These are phyloP conservation scores for Lophotis ruficrista DNA, from an alignment of 2,113 vertebrate species.

Conservation along the genomic window DNA sequence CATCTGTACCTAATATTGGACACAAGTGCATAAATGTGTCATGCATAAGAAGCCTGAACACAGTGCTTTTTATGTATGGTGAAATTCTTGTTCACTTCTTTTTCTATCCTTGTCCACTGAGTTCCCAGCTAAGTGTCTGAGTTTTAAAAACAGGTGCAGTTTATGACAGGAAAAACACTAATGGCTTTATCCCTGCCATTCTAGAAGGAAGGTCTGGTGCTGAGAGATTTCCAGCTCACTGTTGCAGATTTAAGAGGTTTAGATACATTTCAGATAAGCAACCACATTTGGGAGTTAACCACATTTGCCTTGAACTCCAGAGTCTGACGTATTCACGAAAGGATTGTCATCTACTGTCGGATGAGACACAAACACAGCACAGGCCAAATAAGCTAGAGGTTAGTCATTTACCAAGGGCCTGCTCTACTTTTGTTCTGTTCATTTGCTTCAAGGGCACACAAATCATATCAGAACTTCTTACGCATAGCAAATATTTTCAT, in stretches of 20 bases:
- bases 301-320: neutral
- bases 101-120: neutral
- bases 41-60: neutral
- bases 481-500: neutral
- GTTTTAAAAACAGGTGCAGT: neutral
- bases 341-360: neutral
- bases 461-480: neutral
- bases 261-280: neutral
- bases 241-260: neutral
- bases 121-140: neutral
- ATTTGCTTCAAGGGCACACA: neutral
- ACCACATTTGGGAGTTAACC: neutral
- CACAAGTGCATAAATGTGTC: neutral
- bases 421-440: neutral
- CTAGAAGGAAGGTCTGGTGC: neutral
- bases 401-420: neutral
- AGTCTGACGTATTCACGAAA: neutral
- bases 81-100: neutral
- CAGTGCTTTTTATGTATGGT: neutral
- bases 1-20: neutral
- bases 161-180: neutral
- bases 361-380: neutral
- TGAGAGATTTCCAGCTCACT: neutral
- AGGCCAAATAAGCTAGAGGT: neutral
- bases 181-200: neutral